Base-by-base conservation (phyloP, 2,113 vertebrate species). In the Cygnus atratus region DNA sequence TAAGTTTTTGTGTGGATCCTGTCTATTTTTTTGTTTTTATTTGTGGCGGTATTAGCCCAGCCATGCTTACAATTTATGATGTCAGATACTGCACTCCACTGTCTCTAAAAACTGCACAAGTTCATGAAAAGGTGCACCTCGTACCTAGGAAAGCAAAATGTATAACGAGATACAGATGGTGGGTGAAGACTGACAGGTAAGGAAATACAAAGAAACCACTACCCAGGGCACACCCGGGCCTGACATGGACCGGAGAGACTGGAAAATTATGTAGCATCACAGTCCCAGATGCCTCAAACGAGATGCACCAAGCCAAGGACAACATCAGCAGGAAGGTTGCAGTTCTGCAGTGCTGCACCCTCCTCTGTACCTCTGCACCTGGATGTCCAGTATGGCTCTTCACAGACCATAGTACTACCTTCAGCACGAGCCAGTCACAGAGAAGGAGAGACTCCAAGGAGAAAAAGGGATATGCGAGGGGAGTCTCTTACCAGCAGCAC, bases 211-310 rank as follows among this genome's bases (percentile, higher is more conserved):
- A 25, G 10, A 10, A 87, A 22, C 3, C 5, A 10, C n/a, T 50
- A 10, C 26, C 1, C 1, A 74, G 12, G 6, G 18, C 33, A 72
- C 25, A 37, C 17, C n/a, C 62, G 59, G n/a, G 8, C 39, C 35
- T 28, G 10, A 31, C 50, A 7, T 17, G 14, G 9, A 22, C 41
- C 26, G 19, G 37, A 58, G 17, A 31, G 18, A 39, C 7, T 1
- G 1, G 18, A 2, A 12, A 4, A 31, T 61, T 78, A 35, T 4
- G 20, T 22, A 25, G 7, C 9, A 31, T 11, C 0, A 0, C 0
- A 0, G 4, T 11, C 25, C 11, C 65, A 25, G 11, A 4, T 55
- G 9, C 22, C 7, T 31, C 18, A 8, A 18, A 16, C 33, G 12
- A 46, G 6, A 3, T 18, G 8, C 15, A 61, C 0, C 1, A 55